Conservation (phyloP, 2,113 vertebrate genomes). For the Motacilla tschutschensis region DNA sequence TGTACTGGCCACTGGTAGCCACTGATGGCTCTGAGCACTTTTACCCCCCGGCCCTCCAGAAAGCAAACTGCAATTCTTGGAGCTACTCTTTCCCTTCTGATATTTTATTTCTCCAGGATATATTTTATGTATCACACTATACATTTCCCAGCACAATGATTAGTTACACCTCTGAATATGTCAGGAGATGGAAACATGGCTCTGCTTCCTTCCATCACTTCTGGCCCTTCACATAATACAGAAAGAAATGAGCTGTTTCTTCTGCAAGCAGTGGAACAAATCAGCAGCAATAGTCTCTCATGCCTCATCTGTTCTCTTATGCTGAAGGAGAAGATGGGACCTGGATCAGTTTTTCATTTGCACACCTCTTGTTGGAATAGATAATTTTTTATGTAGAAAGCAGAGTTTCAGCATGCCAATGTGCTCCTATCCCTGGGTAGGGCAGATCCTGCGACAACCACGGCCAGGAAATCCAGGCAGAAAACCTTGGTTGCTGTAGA, state of each 20-base stretch:
- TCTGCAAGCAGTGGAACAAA: slow-evolving; percentile 46
- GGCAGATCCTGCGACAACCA: background rate
- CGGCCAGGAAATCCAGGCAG: background rate
- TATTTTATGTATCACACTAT: background rate
- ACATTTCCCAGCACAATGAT: background rate
- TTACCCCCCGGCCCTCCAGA: background rate
- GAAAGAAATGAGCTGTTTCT: slow-evolving; percentile 49
- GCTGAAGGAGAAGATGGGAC: slow-evolving; percentile 19
- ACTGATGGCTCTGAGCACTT: background rate
- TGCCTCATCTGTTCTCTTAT: slow-evolving; percentile 39
- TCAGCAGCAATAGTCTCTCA: slow-evolving; percentile 43
- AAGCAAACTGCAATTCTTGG: background rate
- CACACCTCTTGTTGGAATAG: background rate
- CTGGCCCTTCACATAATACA: background rate
- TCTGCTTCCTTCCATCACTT: slow-evolving; percentile 29
- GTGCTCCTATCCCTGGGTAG: background rate
- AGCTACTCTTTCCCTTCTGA: background rate
- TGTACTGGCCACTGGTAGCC: background rate
- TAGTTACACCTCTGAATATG: slow-evolving; percentile 25
- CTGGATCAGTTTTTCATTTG: slow-evolving; percentile 34
- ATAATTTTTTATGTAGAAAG: background rate
- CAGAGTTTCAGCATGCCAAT: background rate
- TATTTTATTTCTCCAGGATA: background rate
- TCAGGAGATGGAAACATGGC: slow-evolving; percentile 16
- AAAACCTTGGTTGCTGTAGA: background rate